Evolutionary conservation across 2,888 invertebrate genomes (phyloP), one percentile per base, ranked within the genome.

Genomic region (Atethmia centrago): DNA sequence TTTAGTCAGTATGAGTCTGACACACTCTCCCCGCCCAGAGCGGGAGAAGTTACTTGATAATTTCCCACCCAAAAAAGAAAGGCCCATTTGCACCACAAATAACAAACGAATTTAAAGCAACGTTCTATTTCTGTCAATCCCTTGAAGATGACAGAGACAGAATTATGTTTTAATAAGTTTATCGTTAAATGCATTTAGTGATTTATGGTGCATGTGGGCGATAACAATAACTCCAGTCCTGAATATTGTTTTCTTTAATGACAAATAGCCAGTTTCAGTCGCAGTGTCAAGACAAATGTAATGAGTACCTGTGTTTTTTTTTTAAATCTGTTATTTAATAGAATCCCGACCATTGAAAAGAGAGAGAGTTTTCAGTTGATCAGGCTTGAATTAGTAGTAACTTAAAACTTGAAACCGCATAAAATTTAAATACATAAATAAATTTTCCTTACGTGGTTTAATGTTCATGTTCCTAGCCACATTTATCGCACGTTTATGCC

Each of bases 391-490:
- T 19, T 1, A 40, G 19, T 19, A 40, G 61, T 61, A 10, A 25
- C 1, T 14, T 0, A 25, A 19, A 65, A 36, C 19, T 36, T n/a
- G 19, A 19, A 58, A 36, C 42, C 2, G n/a, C n/a, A n/a, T n/a
- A n/a, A n/a, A n/a, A n/a, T n/a, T n/a, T n/a, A n/a, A 47, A 53
- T 47, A 62, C 51, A 63, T 47, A 8, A 49, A 45, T 56, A 7
- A 51, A 40, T 45, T 58, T 45, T 14, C 71, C 79, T 71, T 59
- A 79, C 79, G 53, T n/a, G 21, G 42, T 71, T n/a, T 40, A 42
- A 19, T 59, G 3, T 56, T 56, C 82, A 79, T 79, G 49, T 66
- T 81, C 53, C 47, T n/a, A 25, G 49, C n/a, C n/a, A n/a, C 62
- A 70, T 66, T 58, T 58, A 63, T 59, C 28, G 58, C 28, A 19